These are phyloP conservation scores for Baronia brevicornis DNA, from an alignment of 2,888 invertebrate genomes.

Conservation along the genomic window DNA sequence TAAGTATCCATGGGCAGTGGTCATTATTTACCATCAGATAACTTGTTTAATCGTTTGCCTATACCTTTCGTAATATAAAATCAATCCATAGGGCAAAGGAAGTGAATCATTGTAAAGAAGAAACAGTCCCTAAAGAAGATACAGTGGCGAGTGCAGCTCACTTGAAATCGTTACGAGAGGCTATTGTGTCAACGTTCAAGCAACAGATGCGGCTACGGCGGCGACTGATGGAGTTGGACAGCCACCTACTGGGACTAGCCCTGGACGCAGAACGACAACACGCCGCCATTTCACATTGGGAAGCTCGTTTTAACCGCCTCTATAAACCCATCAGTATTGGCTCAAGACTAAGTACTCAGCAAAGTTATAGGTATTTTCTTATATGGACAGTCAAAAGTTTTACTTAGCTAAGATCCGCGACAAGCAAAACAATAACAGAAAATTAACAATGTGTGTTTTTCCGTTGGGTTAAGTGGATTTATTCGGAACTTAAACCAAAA, in stretches of 20 bases:
- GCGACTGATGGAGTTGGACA: conserved; percentile 92
- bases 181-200: conserved; percentile 91
- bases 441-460: too few species aligned
- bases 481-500: too few species aligned
- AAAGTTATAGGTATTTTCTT: conserved; percentile 71
- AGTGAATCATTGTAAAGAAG: conserved; percentile 39
- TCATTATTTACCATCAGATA: too few species aligned
- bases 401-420: too few species aligned
- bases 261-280: conserved; percentile 93
- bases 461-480: too few species aligned
- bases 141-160: conserved; percentile 57
- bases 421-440: too few species aligned
- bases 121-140: conserved; percentile 39
- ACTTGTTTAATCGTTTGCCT: too few species aligned
- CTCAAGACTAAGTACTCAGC: conserved; percentile 77
- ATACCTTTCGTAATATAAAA: too few species aligned
- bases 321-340: conserved; percentile 78
- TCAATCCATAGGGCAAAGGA: conserved; percentile 41
- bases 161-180: conserved; percentile 83
- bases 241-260: conserved; percentile 88
- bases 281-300: conserved; percentile 92
- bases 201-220: conserved; percentile 94
- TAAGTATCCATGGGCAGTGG: too few species aligned
- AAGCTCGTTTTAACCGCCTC: conserved; percentile 85
- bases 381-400: background rate